Percentiles rank a stretch among this genome's conserved stretches.
Evolutionary conservation across 2,113 vertebrate genomes (phyloP).

Genomic region (Dasyprocta punctata): DNA sequence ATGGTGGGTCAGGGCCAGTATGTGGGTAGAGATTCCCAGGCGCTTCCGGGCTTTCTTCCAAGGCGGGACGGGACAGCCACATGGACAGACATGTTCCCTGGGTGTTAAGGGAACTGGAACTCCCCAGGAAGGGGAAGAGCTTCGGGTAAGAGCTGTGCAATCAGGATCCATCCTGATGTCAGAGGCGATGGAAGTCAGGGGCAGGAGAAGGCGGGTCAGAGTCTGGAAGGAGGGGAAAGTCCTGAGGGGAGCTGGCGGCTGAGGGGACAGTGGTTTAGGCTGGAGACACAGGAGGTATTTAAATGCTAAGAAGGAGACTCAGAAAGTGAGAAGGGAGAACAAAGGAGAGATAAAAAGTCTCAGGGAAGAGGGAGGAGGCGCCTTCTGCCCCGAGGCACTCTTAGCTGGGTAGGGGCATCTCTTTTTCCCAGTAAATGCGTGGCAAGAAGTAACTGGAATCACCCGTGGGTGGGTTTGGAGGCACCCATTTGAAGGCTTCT

Average conservation of each 20-base stretch:
- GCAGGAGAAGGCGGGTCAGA: neutral
- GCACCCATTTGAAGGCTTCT: neutral
- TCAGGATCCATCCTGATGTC: neutral
- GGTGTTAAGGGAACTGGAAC: neutral
- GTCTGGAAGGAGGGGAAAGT: neutral
- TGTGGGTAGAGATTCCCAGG: accelerated
- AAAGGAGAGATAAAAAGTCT: neutral
- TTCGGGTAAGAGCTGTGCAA: neutral
- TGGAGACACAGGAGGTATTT: neutral
- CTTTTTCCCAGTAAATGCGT: neutral
- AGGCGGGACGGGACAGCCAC: neutral
- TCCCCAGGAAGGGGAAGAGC: accelerated
- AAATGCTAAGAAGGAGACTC: neutral
- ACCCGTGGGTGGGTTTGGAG: neutral
- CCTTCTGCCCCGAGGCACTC: neutral
- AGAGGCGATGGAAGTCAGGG: neutral
- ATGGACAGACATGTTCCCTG: neutral
- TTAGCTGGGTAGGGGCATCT: neutral
- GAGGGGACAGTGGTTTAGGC: too few species aligned
- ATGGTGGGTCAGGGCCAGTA: neutral
- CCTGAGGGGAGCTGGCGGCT: neutral
- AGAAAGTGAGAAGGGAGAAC: neutral
- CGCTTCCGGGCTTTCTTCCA: neutral
- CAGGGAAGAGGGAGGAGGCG: neutral
- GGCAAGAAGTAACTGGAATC: neutral